Conservation (phyloP, 2,113 vertebrate genomes). For the Cebus imitator region DNA sequence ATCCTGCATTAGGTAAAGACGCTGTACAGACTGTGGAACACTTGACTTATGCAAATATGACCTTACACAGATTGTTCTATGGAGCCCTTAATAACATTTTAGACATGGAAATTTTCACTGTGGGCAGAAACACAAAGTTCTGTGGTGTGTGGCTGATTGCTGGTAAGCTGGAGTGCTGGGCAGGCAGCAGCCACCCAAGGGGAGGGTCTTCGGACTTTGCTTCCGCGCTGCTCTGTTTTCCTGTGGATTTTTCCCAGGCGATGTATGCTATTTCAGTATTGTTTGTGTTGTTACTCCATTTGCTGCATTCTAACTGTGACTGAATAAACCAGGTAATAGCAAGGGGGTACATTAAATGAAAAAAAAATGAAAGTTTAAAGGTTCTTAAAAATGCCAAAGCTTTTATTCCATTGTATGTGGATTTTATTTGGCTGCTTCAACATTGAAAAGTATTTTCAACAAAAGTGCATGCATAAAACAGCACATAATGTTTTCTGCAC, state of each 20-base stretch:
- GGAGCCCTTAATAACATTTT: conserved; percentile 58
- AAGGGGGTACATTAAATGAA: conserved; percentile 9
- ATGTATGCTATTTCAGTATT: not conserved
- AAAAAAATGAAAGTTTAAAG: not conserved
- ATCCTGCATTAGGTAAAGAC: conserved; percentile 46
- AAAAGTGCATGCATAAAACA: conserved; percentile 21
- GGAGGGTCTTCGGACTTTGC: not conserved
- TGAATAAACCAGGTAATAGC: conserved; percentile 53
- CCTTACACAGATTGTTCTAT: conserved; percentile 66
- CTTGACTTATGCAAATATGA: conserved; percentile 79
- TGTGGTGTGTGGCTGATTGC: not conserved
- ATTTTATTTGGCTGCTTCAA: conserved; percentile 22
- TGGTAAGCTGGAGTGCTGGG: not conserved
- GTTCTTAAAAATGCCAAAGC: not conserved
- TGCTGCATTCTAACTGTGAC: conserved; percentile 10
- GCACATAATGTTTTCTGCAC: not conserved
- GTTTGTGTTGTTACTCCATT: conserved; percentile 33
- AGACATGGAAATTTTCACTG: conserved; percentile 46
- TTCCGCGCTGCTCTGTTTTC: conserved; percentile 4
- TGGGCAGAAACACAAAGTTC: not conserved
- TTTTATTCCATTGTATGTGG: conserved; percentile 46
- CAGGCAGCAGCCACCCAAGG: not conserved
- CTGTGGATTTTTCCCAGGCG: not conserved
- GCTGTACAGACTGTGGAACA: not conserved
- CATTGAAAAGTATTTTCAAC: conserved; percentile 16